phyloP scores from a whole-genome alignment of 2,797 vertebrate species.

The Mallotus villosus region DNA sequence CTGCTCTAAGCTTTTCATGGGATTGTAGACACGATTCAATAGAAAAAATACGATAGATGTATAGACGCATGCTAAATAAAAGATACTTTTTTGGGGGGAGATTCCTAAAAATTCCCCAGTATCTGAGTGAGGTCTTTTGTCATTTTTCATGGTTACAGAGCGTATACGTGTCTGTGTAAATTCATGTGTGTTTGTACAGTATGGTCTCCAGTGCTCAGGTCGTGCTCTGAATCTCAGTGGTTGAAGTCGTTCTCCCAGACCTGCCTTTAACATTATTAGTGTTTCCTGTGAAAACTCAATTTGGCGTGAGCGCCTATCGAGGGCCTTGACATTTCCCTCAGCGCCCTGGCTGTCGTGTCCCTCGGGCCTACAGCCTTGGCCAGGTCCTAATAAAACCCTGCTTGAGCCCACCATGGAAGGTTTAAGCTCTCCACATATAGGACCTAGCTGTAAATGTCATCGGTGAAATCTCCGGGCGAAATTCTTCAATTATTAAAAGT shows the following conservation, averaged over 20 bases:
- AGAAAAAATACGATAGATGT: too few relatives aligned
- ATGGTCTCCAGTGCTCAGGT: not conserved
- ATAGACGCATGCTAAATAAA: too few relatives aligned
- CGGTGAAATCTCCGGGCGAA: not conserved
- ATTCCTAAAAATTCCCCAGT: too few relatives aligned
- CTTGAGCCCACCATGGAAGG: slow-evolving; percentile 10
- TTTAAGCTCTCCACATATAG: slow-evolving; percentile 16
- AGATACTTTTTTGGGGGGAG: too few relatives aligned
- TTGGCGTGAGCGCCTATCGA: slow-evolving; percentile 4
- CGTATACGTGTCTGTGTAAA: not conserved
- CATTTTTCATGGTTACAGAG: not conserved
- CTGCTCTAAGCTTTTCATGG: too few relatives aligned
- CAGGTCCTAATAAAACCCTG: slow-evolving; percentile 18
- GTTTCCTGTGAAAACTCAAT: slow-evolving; percentile 7
- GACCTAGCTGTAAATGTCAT: slow-evolving; percentile 24
- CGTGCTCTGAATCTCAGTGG: not conserved
- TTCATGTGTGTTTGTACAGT: not conserved
- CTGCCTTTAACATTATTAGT: slow-evolving; percentile 7
- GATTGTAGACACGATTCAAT: too few relatives aligned
- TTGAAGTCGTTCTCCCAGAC: not conserved
- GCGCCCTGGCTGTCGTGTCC: slow-evolving; percentile 7
- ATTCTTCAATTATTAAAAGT: slow-evolving; percentile 27
- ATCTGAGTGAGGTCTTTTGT: too few relatives aligned
- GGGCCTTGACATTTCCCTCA: slow-evolving; percentile 19
- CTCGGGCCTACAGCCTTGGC: slow-evolving; percentile 9